Conservation (phyloP, 2,113 vertebrate genomes). For the Herpailurus yagouaroundi region DNA sequence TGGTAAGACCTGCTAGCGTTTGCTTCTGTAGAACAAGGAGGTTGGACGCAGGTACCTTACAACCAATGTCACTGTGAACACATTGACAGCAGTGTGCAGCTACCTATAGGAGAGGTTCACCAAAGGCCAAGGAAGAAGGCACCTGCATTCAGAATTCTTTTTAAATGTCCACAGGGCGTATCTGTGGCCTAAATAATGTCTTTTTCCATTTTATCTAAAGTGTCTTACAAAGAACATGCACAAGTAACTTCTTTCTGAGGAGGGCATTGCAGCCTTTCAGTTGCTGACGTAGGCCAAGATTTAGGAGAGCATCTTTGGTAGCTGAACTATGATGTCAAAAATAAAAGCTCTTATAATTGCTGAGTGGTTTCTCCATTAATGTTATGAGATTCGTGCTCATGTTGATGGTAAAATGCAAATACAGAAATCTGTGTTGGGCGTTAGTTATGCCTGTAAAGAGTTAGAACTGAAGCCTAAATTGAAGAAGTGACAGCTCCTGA, state of each 20-base stretch:
- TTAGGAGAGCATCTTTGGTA: not conserved
- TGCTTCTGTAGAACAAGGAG: not conserved
- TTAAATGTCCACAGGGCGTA: not conserved
- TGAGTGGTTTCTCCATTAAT: conserved; percentile 33
- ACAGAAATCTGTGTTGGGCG: conserved; percentile 30
- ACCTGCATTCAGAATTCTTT: not conserved
- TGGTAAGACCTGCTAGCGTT: not conserved
- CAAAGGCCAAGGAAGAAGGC: not conserved
- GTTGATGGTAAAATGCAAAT: conserved; percentile 70
- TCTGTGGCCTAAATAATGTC: not conserved
- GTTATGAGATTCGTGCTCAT: conserved; percentile 40
- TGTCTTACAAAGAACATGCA: conserved; percentile 20
- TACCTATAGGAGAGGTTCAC: not conserved
- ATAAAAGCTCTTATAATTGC: not conserved
- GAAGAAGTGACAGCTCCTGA: conserved; percentile 57
- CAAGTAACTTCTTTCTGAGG: conserved; percentile 31
- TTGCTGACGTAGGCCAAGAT: not conserved
- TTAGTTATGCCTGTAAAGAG: conserved; percentile 56
- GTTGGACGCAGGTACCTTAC: not conserved
- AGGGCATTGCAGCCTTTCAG: not conserved
- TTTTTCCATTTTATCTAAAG: conserved; percentile 38
- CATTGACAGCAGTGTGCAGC: not conserved
- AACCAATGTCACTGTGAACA: not conserved
- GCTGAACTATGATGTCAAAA: conserved; percentile 26
- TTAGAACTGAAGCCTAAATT: conserved; percentile 61